Evolutionary conservation across 1,140 invertebrate species (phyloP), one percentile per base, ranked within the genome.

Genomic region (Anagrus nilaparvatae): DNA sequence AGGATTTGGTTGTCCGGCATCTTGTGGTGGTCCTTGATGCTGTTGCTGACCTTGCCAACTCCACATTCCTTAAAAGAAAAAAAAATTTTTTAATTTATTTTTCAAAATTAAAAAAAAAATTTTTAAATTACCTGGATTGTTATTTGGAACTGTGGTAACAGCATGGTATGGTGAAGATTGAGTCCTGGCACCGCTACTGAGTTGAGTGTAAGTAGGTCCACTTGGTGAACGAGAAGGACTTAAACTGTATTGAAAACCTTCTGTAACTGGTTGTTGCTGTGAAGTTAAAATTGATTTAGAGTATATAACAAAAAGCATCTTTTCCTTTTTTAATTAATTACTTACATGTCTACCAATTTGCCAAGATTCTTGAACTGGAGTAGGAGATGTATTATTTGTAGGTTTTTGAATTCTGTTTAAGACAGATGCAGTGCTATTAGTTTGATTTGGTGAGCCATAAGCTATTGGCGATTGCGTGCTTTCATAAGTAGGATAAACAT

Each of bases 151-250:
- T 59, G 75, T 66, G 47, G 72, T 68, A 27, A 72, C 57, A 41
- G 73, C 65, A 39, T 72, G 63, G 47, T 77, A 72, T 54, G 74
- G 68, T 21, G 70, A 51, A 16, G 70, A 67, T 44, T 71, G 64
- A 27, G 69, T 69, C 46, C 73, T 63, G 40, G 70, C 65, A 25
- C 76, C 75, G 19, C 78, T 78, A 59, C 81, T 82, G 5, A 88
- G 70, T 62, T 89, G 88, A 47, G 85, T 92, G 63, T 87, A 91
- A 9, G 84, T 87, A 14, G 83, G 87, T 47, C 80, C 85, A 66
- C 76, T 82, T 23, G 84, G 85, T 51, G 81, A 87, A 46, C 81
- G 69, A 28, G 77, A 77, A 6, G 82, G 88, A 70, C 82, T 91
- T 67, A 84, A 86, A 72, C 73, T 82, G 61, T 84, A 85, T 43